Conservation (phyloP, 2,113 vertebrate species). For the Pao palembangensis region DNA sequence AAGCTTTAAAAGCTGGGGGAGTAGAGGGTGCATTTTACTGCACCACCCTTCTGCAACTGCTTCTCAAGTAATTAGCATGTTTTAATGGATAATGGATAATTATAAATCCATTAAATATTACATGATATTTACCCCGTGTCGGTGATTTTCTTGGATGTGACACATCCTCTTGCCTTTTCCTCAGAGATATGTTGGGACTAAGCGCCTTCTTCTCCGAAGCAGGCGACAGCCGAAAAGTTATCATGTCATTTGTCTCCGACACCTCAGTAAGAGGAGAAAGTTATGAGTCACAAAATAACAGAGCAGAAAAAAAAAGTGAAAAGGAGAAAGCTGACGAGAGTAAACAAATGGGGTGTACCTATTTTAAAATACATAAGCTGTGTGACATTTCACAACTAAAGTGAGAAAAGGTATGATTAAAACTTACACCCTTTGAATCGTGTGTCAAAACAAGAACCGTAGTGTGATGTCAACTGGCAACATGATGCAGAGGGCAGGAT, state of each 20-base stretch:
- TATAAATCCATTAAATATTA: constrained; percentile 9
- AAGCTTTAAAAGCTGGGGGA: too few species aligned
- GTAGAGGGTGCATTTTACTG: too few species aligned
- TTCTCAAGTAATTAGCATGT: background rate
- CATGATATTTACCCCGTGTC: constrained; percentile 70
- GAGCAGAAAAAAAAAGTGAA: background rate
- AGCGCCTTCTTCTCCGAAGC: constrained; percentile 58
- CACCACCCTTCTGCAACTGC: background rate
- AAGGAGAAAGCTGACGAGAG: background rate
- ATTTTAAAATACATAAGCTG: constrained; percentile 1
- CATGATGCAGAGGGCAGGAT: background rate
- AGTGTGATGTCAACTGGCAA: background rate
- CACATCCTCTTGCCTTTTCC: constrained; percentile 39
- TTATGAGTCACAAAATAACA: constrained; percentile 6
- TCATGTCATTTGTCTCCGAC: constrained; percentile 72
- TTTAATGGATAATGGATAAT: too few species aligned
- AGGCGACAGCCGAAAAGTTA: constrained; percentile 78
- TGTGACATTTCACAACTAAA: constrained; percentile 21
- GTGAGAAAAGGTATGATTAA: constrained; percentile 11
- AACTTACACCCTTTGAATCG: constrained; percentile 9
- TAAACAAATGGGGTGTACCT: background rate
- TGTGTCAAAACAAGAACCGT: background rate
- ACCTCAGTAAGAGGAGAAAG: constrained; percentile 56
- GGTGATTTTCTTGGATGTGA: constrained; percentile 57
- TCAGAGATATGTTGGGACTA: constrained; percentile 26